phyloP scores from a whole-genome alignment of 1,140 invertebrate genomes.

The Neodiprion fabricii region DNA sequence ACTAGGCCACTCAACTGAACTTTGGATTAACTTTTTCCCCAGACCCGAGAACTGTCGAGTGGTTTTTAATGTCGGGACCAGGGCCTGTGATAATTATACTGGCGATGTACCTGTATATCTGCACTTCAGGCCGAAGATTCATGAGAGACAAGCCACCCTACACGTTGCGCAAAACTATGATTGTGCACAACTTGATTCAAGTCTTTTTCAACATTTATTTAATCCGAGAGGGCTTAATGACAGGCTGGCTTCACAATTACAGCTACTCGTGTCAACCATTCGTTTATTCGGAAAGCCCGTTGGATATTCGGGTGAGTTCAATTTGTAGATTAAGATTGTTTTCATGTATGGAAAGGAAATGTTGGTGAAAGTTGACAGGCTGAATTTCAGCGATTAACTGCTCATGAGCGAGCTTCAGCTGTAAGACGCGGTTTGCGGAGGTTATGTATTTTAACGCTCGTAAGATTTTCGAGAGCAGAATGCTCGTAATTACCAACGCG shows the following conservation, averaged over 20 bases:
- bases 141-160: constrained; percentile 88
- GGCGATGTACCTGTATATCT: constrained; percentile 79
- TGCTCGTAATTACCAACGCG: no score
- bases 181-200: constrained; percentile 83
- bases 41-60: constrained; percentile 85
- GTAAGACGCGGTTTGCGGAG: no score
- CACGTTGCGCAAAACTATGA: constrained; percentile 75
- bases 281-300: constrained; percentile 76
- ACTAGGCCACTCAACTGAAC: no score
- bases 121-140: constrained; percentile 76
- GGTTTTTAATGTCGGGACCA: constrained; percentile 83
- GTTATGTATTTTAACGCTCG: no score
- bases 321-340: no score
- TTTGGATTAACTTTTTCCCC: constrained; percentile 43
- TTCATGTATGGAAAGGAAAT: no score
- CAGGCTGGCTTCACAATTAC: constrained; percentile 76
- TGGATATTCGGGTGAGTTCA: constrained; percentile 74
- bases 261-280: constrained; percentile 85
- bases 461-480: no score
- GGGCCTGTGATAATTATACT: constrained; percentile 78
- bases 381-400: no score
- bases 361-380: no score
- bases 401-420: no score
- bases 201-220: constrained; percentile 76
- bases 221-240: constrained; percentile 69